Conservation (phyloP, 2,113 vertebrate genomes). For the Callaeas wilsoni region DNA sequence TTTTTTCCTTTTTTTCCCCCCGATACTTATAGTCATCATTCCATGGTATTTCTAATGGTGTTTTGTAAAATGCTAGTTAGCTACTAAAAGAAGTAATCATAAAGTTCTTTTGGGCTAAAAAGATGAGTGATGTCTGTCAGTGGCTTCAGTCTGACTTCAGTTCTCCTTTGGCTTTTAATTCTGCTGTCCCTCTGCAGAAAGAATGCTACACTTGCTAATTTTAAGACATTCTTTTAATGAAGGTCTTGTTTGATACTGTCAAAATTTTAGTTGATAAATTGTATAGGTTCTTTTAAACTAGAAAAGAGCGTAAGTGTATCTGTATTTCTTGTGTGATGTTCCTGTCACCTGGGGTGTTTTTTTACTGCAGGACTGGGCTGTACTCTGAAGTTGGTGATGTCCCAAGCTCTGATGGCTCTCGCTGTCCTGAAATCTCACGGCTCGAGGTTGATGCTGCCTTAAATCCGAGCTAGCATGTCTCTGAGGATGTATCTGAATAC, state of each 20-base stretch:
- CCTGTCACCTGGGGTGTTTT: neutral
- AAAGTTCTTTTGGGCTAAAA: neutral
- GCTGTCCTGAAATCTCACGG: neutral
- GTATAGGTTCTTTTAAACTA: neutral
- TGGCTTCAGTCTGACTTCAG: neutral
- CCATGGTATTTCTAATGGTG: neutral
- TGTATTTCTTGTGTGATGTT: neutral
- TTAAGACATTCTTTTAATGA: neutral
- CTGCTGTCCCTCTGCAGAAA: neutral
- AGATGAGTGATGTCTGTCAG: neutral
- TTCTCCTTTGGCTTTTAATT: neutral
- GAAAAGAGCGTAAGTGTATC: neutral
- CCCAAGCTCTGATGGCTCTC: neutral
- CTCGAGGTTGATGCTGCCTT: neutral
- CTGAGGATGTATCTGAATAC: neutral
- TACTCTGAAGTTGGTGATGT: neutral
- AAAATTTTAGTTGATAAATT: neutral
- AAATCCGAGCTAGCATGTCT: neutral
- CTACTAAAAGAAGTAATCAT: neutral
- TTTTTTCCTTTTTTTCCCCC: fast-evolving
- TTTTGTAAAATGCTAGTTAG: neutral
- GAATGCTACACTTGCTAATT: neutral
- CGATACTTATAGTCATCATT: neutral
- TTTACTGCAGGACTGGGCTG: neutral
- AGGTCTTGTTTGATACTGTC: neutral